Base-by-base conservation (phyloP, 2,888 invertebrate genomes). In the Anorthoa munda region DNA sequence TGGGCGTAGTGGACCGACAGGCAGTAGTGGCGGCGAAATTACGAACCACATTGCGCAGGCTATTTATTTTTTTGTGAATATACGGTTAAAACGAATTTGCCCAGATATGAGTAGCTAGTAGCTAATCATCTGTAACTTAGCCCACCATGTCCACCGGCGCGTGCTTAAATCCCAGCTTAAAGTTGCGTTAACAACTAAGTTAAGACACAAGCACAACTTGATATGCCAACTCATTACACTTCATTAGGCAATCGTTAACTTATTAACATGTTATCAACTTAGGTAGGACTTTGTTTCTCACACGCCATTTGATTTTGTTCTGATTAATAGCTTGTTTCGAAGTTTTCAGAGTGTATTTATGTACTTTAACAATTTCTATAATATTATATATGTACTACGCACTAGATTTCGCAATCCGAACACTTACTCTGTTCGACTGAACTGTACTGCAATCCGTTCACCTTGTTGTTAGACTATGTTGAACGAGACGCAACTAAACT, bases 191-290 rank as follows among this genome's bases (percentile, higher is more conserved):
- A 88, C 86, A 82, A 89, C 85, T 53, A 89, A 89, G 86, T 87
- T 85, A 79, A 81, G 83, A 83, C 78, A 81, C 70, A 77, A 73
- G 67, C 51, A 66, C 46, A 81, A 82, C 84, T 72, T 69, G 69
- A 81, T 79, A 87, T 78, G 75, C 81, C 73, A 86, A 85, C 78
- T 88, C 77, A 87, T 87, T 88, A 86, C 88, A 88, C 84, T 88
- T 91, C 92, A 92, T 92, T 92, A 91, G 87, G 76, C 89, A 90
- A 89, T 91, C 79, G 90, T 77, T 79, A 78, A 86, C 75, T 82
- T 85, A 75, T 60, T 66, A 72, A 73, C 79, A 67, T 75, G 69
- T 73, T 72, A 70, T 26, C 1, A 31, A 75, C 65, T 61, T 66
- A 39, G 61, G 56, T 59, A 67, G 48, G 26, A 60, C 58, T 72